phyloP scores from a whole-genome alignment of 2,797 vertebrate species.

The Chaetodon trifasciatus region DNA sequence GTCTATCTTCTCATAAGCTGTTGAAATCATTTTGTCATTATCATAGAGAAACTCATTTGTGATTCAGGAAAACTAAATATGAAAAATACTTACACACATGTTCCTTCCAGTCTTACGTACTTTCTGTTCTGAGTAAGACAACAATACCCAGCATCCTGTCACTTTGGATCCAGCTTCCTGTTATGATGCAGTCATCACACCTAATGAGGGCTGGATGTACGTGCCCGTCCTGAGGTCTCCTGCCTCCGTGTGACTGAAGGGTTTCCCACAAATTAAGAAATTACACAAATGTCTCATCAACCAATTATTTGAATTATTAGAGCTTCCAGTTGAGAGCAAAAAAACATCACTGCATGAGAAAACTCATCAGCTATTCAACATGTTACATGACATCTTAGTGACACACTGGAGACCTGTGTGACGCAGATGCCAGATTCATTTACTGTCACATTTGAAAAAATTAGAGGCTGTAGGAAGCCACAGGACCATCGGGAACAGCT shows the following conservation, averaged over 20 bases:
- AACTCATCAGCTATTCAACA: constrained; percentile 15
- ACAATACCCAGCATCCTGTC: constrained; percentile 71
- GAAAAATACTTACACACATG: background rate
- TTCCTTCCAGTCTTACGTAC: constrained; percentile 22
- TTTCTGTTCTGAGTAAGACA: constrained; percentile 43
- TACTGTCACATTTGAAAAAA: constrained; percentile 35
- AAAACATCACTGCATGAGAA: background rate
- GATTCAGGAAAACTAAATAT: constrained; percentile 20
- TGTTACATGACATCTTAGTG: background rate
- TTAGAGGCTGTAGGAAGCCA: constrained; percentile 10
- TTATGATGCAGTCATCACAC: constrained; percentile 53
- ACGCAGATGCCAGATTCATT: constrained; percentile 34
- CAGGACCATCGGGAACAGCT: background rate
- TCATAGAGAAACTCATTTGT: background rate
- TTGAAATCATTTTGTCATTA: background rate
- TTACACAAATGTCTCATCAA: constrained; percentile 1
- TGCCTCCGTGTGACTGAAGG: constrained; percentile 2
- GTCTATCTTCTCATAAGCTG: background rate
- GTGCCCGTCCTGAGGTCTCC: background rate
- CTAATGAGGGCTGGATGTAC: constrained; percentile 17
- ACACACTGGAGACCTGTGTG: constrained; percentile 17
- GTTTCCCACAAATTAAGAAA: constrained; percentile 32
- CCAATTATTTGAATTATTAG: background rate
- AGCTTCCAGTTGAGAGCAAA: background rate
- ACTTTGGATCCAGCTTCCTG: constrained; percentile 63